phyloP scores from a whole-genome alignment of 2,888 invertebrate genomes.

The Lasius fuliginosus region DNA sequence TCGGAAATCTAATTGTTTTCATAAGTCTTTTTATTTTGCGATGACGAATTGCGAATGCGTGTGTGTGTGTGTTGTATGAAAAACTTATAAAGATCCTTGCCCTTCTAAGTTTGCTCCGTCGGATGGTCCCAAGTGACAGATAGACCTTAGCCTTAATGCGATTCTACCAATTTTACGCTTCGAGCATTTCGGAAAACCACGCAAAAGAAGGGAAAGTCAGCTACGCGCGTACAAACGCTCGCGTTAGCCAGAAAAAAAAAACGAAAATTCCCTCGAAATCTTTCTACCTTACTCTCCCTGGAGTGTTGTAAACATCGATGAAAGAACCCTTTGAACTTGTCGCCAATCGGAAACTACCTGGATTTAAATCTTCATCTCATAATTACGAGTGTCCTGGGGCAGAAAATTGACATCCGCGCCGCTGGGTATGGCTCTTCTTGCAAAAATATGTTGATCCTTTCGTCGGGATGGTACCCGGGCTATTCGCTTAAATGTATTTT shows the following conservation, averaged over 20 bases:
- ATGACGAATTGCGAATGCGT: neutral
- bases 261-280: conserved; percentile 67
- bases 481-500: conserved; percentile 37
- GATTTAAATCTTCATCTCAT: conserved; percentile 70
- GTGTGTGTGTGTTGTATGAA: neutral
- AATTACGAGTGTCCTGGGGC: conserved; percentile 68
- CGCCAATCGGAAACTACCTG: conserved; percentile 69
- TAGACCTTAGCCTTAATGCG: conserved; percentile 79
- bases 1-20: neutral
- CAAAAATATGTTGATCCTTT: conserved; percentile 44
- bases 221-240: conserved; percentile 15
- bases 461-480: neutral
- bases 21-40: neutral
- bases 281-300: conserved; percentile 52
- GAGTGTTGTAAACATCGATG: conserved; percentile 70
- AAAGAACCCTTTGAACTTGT: conserved; percentile 74
- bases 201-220: conserved; percentile 43
- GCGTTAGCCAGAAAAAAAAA: conserved; percentile 58
- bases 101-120: neutral
- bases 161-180: conserved; percentile 83
- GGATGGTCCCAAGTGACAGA: conserved; percentile 69
- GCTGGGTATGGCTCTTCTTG: neutral
- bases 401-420: conserved; percentile 71
- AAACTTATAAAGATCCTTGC: conserved; percentile 3
- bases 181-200: conserved; percentile 78